These are phyloP conservation scores for Avahi laniger DNA, from an alignment of 2,797 vertebrate genomes.

Conservation along the genomic window DNA sequence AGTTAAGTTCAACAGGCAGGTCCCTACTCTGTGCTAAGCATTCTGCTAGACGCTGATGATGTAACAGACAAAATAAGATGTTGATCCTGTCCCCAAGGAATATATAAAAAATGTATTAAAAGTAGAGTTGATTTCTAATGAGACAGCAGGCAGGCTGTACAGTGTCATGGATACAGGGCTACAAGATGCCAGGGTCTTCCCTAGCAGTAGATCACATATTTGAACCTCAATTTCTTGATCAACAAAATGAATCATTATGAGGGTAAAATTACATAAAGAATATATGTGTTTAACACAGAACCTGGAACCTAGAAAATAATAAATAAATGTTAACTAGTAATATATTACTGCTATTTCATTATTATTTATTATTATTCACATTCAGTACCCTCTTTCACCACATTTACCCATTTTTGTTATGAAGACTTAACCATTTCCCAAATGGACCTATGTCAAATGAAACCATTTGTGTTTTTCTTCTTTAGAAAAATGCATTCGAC, in stretches of 20 bases:
- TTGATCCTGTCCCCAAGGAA: background rate
- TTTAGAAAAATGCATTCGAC: background rate
- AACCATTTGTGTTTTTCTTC: background rate
- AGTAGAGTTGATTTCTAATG: background rate
- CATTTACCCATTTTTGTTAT: background rate
- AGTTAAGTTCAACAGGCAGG: background rate
- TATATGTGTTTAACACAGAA: background rate
- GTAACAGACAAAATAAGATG: background rate
- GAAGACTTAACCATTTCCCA: background rate
- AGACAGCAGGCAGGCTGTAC: background rate
- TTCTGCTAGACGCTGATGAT: background rate
- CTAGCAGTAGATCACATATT: background rate
- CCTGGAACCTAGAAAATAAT: background rate
- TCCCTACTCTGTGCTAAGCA: background rate
- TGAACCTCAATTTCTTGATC: background rate
- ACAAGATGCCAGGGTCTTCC: background rate
- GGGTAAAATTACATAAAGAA: background rate
- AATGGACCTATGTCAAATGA: background rate
- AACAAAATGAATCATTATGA: background rate
- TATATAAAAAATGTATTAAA: background rate
- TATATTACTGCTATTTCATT: background rate
- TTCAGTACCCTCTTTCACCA: background rate
- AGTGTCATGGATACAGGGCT: background rate
- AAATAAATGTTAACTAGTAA: background rate
- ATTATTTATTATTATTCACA: background rate